phyloP scores from a whole-genome alignment of 2,888 invertebrate species.

The Drosophila putrida region DNA sequence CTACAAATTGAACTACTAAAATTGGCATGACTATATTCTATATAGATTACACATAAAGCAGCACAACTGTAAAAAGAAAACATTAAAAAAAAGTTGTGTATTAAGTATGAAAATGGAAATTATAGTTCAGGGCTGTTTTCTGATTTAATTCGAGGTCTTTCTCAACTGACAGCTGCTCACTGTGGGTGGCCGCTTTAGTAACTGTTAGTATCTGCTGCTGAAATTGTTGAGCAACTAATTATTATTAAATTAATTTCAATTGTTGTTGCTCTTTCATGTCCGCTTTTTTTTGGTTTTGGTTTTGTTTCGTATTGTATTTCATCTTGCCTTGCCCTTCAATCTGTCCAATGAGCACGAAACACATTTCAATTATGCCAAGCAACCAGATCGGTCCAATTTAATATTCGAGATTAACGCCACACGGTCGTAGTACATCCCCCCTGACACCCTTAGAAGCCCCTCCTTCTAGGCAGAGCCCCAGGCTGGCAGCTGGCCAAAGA shows the following conservation, averaged over 20 bases:
- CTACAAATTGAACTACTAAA: no score
- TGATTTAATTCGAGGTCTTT: conserved; percentile 2
- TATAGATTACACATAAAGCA: not conserved
- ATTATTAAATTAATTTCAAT: conserved; percentile 15
- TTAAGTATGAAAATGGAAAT: conserved; percentile 12
- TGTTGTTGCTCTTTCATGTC: conserved; percentile 6
- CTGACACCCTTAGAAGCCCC: not conserved
- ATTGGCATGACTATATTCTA: not conserved
- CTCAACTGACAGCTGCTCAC: not conserved
- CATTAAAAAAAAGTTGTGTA: not conserved
- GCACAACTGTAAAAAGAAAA: not conserved
- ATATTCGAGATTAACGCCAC: conserved; percentile 49
- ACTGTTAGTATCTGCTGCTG: not conserved
- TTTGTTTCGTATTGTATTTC: conserved; percentile 25
- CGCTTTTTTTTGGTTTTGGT: no score
- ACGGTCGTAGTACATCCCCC: conserved; percentile 12
- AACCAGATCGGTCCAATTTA: conserved; percentile 64
- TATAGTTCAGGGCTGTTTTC: not conserved
- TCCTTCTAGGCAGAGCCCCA: not conserved
- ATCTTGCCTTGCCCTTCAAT: conserved; percentile 42
- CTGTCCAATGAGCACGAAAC: conserved; percentile 18
- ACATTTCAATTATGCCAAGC: conserved; percentile 47
- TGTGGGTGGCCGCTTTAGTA: conserved; percentile 12
- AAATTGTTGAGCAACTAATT: conserved; percentile 28
- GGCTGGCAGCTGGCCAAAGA: conserved; percentile 66